Evolutionary conservation across 1,140 invertebrate species (phyloP).

Genomic region (Gonioctena quinquepunctata): DNA sequence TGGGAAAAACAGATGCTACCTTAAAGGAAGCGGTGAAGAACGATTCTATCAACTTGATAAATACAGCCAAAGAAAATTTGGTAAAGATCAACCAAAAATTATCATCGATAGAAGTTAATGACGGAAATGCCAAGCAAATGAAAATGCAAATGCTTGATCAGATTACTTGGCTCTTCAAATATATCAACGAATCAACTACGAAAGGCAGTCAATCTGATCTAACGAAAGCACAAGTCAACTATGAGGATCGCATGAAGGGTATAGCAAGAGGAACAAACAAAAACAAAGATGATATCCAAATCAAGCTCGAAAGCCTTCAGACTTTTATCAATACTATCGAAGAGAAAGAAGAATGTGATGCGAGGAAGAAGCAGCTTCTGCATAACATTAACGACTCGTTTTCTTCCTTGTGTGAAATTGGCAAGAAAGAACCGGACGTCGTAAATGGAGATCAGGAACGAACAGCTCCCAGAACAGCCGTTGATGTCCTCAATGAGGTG

Average conservation of each 20-base stretch:
- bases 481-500: neutral
- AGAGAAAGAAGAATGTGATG: constrained; percentile 7
- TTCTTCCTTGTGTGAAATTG: neutral
- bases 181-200: neutral
- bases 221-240: constrained; percentile 2
- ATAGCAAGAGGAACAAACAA: constrained; percentile 7
- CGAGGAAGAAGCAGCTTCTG: constrained; percentile 4
- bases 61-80: constrained; percentile 17
- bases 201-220: constrained; percentile 6
- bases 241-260: constrained; percentile 3
- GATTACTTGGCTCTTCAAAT: neutral
- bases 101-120: constrained; percentile 18
- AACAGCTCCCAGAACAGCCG: neutral
- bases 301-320: neutral
- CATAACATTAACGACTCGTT: neutral
- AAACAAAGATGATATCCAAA: constrained; percentile 6
- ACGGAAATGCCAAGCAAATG: constrained; percentile 24
- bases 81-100: constrained; percentile 18
- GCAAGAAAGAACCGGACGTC: neutral
- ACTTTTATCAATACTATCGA: neutral
- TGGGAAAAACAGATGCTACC: constrained; percentile 27
- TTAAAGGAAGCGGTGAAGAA: constrained; percentile 17
- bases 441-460: too few species aligned
- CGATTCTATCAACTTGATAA: neutral
- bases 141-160: constrained; percentile 3